Percentiles rank a stretch among this genome's conserved stretches.
Evolutionary conservation across 2,113 vertebrate species (phyloP).

Genomic region (Gopherus evgoodei): DNA sequence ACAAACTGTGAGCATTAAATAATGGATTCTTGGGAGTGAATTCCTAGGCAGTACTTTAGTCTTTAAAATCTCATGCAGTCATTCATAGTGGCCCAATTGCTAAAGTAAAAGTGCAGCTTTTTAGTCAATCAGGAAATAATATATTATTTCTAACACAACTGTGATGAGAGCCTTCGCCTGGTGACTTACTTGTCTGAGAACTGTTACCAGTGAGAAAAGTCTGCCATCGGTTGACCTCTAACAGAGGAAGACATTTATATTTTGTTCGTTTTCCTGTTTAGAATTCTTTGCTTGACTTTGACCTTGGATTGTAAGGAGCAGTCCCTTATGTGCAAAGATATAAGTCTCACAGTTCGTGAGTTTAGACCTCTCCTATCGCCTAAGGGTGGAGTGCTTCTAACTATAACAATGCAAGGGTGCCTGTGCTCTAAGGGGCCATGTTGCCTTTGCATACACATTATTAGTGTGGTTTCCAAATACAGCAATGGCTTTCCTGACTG

Average conservation of each 20-base stretch:
- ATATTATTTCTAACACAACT: constrained; percentile 19
- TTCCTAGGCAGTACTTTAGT: constrained; percentile 47
- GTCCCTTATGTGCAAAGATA: rapidly evolving
- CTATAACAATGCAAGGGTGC: constrained; percentile 31
- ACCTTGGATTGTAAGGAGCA: neutral
- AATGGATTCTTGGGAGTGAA: constrained; percentile 40
- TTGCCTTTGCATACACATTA: constrained; percentile 52
- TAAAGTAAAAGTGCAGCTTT: constrained; percentile 21
- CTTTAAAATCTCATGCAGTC: constrained; percentile 16
- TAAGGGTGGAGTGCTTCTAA: constrained; percentile 36
- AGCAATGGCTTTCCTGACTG: neutral
- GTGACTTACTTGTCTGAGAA: neutral
- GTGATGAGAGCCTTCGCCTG: neutral
- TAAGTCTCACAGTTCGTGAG: constrained; percentile 1
- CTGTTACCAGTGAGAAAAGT: constrained; percentile 27
- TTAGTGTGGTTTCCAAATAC: neutral
- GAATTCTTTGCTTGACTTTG: constrained; percentile 9
- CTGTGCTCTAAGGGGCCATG: neutral
- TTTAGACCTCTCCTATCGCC: neutral
- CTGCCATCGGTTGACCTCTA: constrained; percentile 14
- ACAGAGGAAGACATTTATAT: constrained; percentile 18
- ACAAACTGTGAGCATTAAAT: constrained; percentile 41
- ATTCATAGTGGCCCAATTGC: neutral
- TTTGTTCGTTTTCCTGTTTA: constrained; percentile 47
- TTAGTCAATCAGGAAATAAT: constrained; percentile 29